Percentiles rank a stretch among this genome's conserved stretches.
Conservation (phyloP, 1,140 invertebrate genomes). For the Physella acuta region DNA sequence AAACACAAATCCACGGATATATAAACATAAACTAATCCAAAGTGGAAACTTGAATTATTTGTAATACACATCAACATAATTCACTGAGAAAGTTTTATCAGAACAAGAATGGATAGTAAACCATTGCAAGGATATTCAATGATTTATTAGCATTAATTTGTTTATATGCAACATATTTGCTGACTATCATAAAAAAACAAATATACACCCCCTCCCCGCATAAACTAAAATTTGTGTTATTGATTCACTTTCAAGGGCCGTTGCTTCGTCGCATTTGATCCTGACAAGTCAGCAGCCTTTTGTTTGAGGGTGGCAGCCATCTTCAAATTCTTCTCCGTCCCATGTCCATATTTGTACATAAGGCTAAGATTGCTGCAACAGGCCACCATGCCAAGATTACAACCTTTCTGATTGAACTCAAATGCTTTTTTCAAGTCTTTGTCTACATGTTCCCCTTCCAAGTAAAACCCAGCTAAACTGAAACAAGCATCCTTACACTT, state of each 20-base stretch:
- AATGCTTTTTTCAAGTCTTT: conserved; percentile 78
- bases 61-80: too few species aligned
- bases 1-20: too few species aligned
- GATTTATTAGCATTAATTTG: too few species aligned
- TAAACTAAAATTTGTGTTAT: too few species aligned
- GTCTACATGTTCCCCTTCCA: not conserved
- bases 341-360: conserved; percentile 71
- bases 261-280: conserved; percentile 62
- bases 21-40: too few species aligned
- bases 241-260: conserved; percentile 52
- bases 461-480: conserved; percentile 2
- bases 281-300: conserved; percentile 71
- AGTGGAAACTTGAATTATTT: too few species aligned
- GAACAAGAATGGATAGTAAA: too few species aligned
- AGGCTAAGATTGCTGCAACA: conserved; percentile 84
- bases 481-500: conserved; percentile 16
- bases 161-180: too few species aligned
- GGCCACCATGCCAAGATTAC: conserved; percentile 78
- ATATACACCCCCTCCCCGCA: too few species aligned
- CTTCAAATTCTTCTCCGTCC: conserved; percentile 72
- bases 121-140: too few species aligned
- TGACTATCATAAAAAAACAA: too few species aligned
- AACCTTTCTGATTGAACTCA: conserved; percentile 73
- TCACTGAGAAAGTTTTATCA: too few species aligned
- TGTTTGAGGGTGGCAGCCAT: conserved; percentile 74